A percentile compares a stretch with the other conserved stretches of the same genome.
These are phyloP conservation scores for Diadegma fenestrale DNA, from an alignment of 2,888 invertebrate species.

Conservation along the genomic window DNA sequence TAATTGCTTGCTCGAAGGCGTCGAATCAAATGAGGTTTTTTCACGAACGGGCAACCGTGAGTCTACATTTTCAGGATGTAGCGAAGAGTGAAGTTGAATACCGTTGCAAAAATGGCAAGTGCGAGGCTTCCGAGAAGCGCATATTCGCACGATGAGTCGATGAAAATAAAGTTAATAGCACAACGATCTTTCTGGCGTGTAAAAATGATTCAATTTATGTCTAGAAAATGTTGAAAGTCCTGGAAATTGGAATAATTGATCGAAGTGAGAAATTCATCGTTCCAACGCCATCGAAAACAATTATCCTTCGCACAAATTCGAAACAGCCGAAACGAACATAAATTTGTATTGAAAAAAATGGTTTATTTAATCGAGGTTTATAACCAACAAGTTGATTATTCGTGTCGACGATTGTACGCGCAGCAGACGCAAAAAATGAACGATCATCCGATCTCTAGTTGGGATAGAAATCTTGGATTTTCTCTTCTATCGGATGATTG, in stretches of 20 bases:
- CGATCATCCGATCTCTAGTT: conserved; percentile 65
- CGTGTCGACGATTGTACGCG: conserved; percentile 37
- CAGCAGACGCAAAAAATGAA: conserved; percentile 56
- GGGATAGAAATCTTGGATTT: conserved; percentile 64
- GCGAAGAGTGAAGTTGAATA: conserved; percentile 13
- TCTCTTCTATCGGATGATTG: conserved; percentile 58
- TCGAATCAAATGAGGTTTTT: conserved; percentile 44
- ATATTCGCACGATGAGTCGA: conserved; percentile 76
- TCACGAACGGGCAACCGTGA: conserved; percentile 10
- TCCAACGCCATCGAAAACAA: not conserved
- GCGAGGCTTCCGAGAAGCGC: conserved; percentile 77
- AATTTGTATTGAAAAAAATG: not conserved
- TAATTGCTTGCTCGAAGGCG: conserved; percentile 17
- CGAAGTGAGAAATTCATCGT: not conserved
- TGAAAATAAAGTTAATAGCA: conserved; percentile 77
- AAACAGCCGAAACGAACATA: not conserved
- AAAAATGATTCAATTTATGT: not conserved
- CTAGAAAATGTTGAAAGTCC: conserved; percentile 1
- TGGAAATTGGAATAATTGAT: not conserved
- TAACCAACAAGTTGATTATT: conserved; percentile 30
- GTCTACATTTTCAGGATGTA: not conserved
- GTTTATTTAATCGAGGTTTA: conserved; percentile 1
- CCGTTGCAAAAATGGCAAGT: conserved; percentile 70
- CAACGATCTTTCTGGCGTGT: conserved; percentile 18
- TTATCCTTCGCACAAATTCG: not conserved